Base-by-base conservation (phyloP, 2,888 invertebrate genomes). In the Timema podura region DNA sequence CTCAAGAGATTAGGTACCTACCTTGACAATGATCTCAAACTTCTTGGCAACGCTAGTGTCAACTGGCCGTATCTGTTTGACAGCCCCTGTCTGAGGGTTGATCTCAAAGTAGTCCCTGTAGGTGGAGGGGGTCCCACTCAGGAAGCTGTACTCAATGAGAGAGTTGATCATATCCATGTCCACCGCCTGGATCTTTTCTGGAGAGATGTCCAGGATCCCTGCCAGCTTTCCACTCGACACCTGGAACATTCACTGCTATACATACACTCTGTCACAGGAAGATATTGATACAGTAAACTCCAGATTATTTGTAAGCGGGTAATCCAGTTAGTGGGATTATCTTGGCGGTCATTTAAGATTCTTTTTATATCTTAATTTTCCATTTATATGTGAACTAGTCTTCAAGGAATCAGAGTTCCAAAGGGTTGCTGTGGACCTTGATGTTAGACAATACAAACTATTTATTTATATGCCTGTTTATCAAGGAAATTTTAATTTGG, bases 161-260 rank as follows among this genome's bases (percentile, higher is more conserved):
- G 93, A 88, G 78, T 93, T 91, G 64, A 95, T 86, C 49, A 57
- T 46, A 78, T 95, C 95, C 88, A 93, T 90, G 80, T 96, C 95
- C 0, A 93, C 89, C 0, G 95, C 95, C 82, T 93, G 92, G 73
- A 96, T 93, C 79, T 93, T 91, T 79, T 94, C 94, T 0, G 95
- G 95, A 48, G 89, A 87, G 30, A 95, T 89, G 71, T 91, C 89
- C 44, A 96, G 85, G 45, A 93, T 89, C 1, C 95, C 95, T 65
- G 93, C 89, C 74, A 94, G 82, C 0, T 92, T 89, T 1, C 95
- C 93, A 75, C 92, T 91, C 71, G 90, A 90, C 44, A 93, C 91
- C 90, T 92, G 76, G 45, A 76, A 73, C 72, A 74, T 74, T 73
- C 76, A 76, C 71, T 74, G 73, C 69, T 65, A 68, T 65, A 68